Evolutionary conservation across 2,113 vertebrate species (phyloP), one percentile per base, ranked within the genome.

Genomic region (Coreoperca whiteheadi): DNA sequence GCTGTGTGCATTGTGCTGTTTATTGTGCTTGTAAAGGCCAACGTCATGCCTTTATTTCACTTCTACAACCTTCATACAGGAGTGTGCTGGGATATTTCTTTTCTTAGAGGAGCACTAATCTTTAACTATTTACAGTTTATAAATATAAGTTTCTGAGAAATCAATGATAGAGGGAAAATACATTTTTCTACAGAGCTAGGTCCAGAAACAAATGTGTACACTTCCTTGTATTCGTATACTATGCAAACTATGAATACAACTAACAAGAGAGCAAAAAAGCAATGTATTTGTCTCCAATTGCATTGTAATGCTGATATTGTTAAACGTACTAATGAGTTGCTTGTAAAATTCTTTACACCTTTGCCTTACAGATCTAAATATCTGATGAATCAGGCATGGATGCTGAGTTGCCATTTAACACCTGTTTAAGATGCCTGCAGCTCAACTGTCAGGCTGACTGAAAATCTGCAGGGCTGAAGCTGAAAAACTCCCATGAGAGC

Each of bases 361-460:
- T 59, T 59, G 72, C 20, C 20, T 41, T 18, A 32, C 20, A 18
- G 48, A 41, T n/a, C 53, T 74, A 63, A 51, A 87, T 74, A 68
- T 68, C 21, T 64, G 41, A 75, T 63, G 25, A 69, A 41, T 41
- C 18, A 18, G 57, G 8, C 43, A 37, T 23, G 20, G 23, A 77
- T 61, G 66, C 16, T 68, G 9, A 74, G n/a, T 43, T 77, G 81
- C 82, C 72, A 69, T 72, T 34, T 51, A 39, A 61, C 61, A 66
- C 48, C 77, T 68, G 39, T 32, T 76, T 53, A 68, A 34, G 34
- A 67, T n/a, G 75, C 46, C 72, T 75, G 21, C 37, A 90, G 81
- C 53, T 56, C 6, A 39, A 57, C 53, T 60, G 68, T 67, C 46
- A n/a, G 34, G 1, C 4, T 50, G 46, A 25, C 20, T 64, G 65